A percentile compares a stretch with the other conserved stretches of the same genome.
Conservation (phyloP, 2,113 vertebrate species). For the Diadophis punctatus region DNA sequence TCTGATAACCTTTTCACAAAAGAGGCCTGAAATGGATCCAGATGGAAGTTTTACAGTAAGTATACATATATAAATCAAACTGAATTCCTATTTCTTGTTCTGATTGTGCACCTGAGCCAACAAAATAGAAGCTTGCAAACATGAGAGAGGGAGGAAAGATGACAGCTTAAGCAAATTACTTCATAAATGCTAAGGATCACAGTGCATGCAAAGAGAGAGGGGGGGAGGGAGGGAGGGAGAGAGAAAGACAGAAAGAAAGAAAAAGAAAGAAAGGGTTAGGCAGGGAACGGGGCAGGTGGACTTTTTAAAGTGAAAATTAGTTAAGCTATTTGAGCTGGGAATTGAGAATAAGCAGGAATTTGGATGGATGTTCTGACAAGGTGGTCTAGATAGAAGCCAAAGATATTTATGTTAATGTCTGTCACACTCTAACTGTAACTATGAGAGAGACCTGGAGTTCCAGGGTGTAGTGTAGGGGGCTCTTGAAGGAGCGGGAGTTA, state of each 20-base stretch:
- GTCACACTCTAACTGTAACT: neutral
- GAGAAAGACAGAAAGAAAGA: too few relatives aligned
- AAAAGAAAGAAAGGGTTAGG: too few relatives aligned
- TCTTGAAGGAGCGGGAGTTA: too few relatives aligned
- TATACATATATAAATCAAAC: neutral
- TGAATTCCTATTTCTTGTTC: neutral
- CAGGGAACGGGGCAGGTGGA: neutral
- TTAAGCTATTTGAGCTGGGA: neutral
- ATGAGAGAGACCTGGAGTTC: neutral
- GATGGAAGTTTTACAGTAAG: neutral
- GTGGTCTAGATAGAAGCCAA: neutral
- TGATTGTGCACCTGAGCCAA: neutral
- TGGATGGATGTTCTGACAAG: neutral
- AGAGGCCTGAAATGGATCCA: neutral
- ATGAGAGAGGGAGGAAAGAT: neutral
- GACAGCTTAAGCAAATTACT: neutral
- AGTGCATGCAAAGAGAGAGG: neutral
- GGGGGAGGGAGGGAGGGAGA: too few relatives aligned
- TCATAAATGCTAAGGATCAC: neutral
- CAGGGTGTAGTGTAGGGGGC: too few relatives aligned
- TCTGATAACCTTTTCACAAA: constrained; percentile 2
- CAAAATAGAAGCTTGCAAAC: neutral
- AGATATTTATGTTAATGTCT: neutral
- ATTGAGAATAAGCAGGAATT: neutral
- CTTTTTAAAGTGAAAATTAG: neutral